Evolutionary conservation across 1,140 invertebrate species (phyloP).

Genomic region (Parapsyche elsis): DNA sequence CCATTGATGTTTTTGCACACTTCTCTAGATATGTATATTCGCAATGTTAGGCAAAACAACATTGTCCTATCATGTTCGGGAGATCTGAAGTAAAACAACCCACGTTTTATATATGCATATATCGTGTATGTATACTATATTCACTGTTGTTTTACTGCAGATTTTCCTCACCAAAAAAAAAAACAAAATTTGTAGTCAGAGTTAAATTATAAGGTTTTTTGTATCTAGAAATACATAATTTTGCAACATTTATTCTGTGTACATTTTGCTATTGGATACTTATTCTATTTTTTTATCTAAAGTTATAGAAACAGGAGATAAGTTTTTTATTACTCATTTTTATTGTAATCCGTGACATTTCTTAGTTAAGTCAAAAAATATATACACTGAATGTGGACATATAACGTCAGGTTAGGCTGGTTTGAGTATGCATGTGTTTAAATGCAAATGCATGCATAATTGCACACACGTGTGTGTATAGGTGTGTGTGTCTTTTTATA

Average conservation of each 20-base stretch:
- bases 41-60: conserved; percentile 11
- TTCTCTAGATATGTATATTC: conserved; percentile 37
- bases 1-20: conserved; percentile 52
- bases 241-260: conserved; percentile 56
- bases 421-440: conserved; percentile 8
- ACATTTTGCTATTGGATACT: conserved; percentile 56
- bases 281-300: conserved; percentile 57
- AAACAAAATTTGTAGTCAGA: conserved; percentile 55
- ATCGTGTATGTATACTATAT: conserved; percentile 2
- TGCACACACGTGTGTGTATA: not conserved
- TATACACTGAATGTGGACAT: conserved; percentile 43
- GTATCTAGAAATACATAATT: conserved; percentile 55
- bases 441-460: conserved; percentile 1
- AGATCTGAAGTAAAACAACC: conserved; percentile 38
- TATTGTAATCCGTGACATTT: conserved; percentile 55
- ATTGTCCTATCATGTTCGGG: conserved; percentile 33
- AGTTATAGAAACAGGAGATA: conserved; percentile 51
- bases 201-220: conserved; percentile 54
- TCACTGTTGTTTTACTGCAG: conserved; percentile 34
- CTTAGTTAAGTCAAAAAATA: conserved; percentile 55
- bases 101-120: conserved; percentile 15
- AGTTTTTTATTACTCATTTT: conserved; percentile 55
- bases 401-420: conserved; percentile 53
- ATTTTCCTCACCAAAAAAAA: conserved; percentile 47
- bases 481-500: not conserved